These are phyloP conservation scores for Hypomecis punctinalis DNA, from an alignment of 2,888 invertebrate genomes.

Conservation along the genomic window DNA sequence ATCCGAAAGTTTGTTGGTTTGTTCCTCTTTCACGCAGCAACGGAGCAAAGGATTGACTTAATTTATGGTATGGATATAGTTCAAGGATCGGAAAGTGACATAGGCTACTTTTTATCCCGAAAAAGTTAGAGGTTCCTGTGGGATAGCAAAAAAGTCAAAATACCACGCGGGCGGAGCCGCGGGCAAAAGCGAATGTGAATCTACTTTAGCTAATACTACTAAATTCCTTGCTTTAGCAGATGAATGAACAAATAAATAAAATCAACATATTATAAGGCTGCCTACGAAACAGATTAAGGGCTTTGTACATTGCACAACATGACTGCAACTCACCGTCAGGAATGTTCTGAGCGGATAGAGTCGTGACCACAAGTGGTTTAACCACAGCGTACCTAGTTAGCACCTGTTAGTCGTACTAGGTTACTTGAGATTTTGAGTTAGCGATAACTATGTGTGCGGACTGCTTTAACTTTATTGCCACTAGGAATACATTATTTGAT, in stretches of 20 bases:
- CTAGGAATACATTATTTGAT: neutral
- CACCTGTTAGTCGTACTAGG: slow-evolving; percentile 20
- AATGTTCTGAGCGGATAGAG: slow-evolving; percentile 32
- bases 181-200: too few relatives aligned
- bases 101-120: too few relatives aligned
- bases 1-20: too few relatives aligned
- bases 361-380: slow-evolving; percentile 38
- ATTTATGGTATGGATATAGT: too few relatives aligned
- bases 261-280: neutral
- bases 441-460: slow-evolving; percentile 7
- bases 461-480: neutral
- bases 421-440: slow-evolving; percentile 11
- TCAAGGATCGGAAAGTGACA: too few relatives aligned
- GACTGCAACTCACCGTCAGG: slow-evolving; percentile 30
- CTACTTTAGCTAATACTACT: too few relatives aligned
- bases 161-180: too few relatives aligned
- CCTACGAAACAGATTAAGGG: slow-evolving; percentile 1
- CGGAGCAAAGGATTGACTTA: too few relatives aligned
- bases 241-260: slow-evolving; percentile 8
- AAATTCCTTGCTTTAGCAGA: neutral
- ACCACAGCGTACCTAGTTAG: slow-evolving; percentile 29
- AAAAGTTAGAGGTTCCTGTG: too few relatives aligned
- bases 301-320: slow-evolving; percentile 16
- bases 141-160: too few relatives aligned
- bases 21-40: too few relatives aligned